phyloP scores from a whole-genome alignment of 2,113 vertebrate species.

The Kryptolebias marmoratus region DNA sequence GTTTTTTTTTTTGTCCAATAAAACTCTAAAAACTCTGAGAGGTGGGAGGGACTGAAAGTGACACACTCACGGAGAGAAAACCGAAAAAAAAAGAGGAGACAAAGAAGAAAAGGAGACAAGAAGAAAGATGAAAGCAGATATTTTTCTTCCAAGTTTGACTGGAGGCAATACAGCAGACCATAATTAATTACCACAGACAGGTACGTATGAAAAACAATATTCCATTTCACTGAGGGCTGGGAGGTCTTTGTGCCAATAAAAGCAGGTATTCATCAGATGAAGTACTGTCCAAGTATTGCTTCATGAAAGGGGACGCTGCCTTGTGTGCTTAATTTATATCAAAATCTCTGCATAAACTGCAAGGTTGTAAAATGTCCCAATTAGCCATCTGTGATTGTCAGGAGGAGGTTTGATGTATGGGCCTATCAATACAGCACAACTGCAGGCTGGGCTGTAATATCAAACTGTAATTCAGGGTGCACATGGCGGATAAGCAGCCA shows the following conservation, averaged over 20 bases:
- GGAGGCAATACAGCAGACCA: constrained; percentile 86
- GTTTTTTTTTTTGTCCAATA: not conserved
- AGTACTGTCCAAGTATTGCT: constrained; percentile 57
- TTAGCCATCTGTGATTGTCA: constrained; percentile 76
- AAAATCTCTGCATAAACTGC: constrained; percentile 67
- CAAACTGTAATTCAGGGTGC: constrained; percentile 57
- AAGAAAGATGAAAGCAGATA: constrained; percentile 48
- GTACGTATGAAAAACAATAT: constrained; percentile 86
- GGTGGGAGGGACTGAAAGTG: constrained; percentile 64
- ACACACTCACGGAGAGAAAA: constrained; percentile 65
- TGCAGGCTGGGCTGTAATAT: constrained; percentile 58
- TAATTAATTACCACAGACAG: constrained; percentile 95
- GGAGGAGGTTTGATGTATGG: constrained; percentile 67
- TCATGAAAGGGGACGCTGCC: constrained; percentile 49
- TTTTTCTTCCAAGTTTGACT: constrained; percentile 79
- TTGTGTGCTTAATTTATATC: constrained; percentile 71
- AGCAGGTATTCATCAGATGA: constrained; percentile 72
- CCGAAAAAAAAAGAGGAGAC: not conserved
- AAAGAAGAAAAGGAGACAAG: constrained; percentile 19
- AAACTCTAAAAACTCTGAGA: not conserved
- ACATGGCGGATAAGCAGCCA: constrained; percentile 56
- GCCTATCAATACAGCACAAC: constrained; percentile 69
- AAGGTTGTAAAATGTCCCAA: constrained; percentile 70
- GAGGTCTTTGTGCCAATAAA: constrained; percentile 74
- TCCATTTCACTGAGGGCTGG: constrained; percentile 67